Base-by-base conservation (phyloP, 2,113 vertebrate genomes). In the Stegastes partitus region DNA sequence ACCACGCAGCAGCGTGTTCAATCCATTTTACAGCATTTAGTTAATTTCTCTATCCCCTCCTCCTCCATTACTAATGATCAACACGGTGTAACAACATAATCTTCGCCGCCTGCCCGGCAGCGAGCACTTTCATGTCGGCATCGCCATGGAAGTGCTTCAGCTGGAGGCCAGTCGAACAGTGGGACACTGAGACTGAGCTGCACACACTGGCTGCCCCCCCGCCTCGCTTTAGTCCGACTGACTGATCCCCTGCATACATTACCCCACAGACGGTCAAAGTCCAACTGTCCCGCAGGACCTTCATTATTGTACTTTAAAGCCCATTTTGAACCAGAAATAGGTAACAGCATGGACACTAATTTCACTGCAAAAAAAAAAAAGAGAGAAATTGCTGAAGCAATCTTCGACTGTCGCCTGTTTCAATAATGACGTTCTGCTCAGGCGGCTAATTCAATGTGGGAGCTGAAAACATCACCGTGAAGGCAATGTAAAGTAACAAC, bases 241-340 rank as follows among this genome's bases (percentile, higher is more conserved):
- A 63, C 77, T 83, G 84, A 87, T 85, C 79, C 61, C 68, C 83
- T 86, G 81, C 86, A 87, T 89, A 77, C 37, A 90, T 87, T 88
- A 86, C 64, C 47, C 71, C 61, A 75, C 71, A 73, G 68, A 71
- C 71, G 50, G 72, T 85, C 62, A 73, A 77, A 76, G 66, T 62
- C 67, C 61, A 74, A 23, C 74, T 50, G 69, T 81, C 87, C 77
- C 81, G 25, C 57, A 61, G 76, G 86, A 87, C 63, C 34, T 39
- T 77, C 39, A 80, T 85, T 89, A 82, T 76, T 71, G 58, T 69
- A 56, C 51, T 79, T 86, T 89, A 63, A 78, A 71, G 70, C 11
- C 37, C 10, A 49, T 72, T 81, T 76, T 63, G n/a, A 81, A 57
- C 19, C 42, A 72, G 31, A 71, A 87, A 83, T 74, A 19, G 31